These are phyloP conservation scores for Colaptes auratus DNA, from an alignment of 2,113 vertebrate genomes.

Conservation along the genomic window DNA sequence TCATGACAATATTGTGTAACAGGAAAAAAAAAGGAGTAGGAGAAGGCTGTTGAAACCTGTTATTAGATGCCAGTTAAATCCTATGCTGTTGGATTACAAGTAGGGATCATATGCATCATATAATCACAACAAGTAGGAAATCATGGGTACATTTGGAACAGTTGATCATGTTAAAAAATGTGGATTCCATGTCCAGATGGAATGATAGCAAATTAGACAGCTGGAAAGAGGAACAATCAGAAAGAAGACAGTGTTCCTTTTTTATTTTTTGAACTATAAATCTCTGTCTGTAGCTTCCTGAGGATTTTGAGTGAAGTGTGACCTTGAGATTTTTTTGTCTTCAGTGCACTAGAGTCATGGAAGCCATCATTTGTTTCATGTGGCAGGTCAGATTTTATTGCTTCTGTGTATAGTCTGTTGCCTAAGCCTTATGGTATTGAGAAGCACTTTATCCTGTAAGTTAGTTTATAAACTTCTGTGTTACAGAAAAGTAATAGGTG, in stretches of 20 bases:
- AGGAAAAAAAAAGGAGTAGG: not conserved
- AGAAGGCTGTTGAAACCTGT: not conserved
- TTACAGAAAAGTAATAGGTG: not conserved
- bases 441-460: not conserved
- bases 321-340: not conserved
- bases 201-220: not conserved
- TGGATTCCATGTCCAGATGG: not conserved
- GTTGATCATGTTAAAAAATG: not conserved
- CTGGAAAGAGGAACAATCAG: not conserved
- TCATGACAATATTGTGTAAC: not conserved
- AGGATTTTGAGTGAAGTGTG: not conserved
- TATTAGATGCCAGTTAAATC: not conserved
- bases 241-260: not conserved
- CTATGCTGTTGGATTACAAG: not conserved
- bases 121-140: not conserved
- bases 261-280: not conserved
- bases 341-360: not conserved
- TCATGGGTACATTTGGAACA: not conserved
- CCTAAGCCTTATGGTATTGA: not conserved
- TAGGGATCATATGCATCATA: fast-evolving
- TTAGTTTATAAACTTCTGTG: not conserved
- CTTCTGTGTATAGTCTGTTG: not conserved
- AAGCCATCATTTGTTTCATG: not conserved
- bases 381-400: not conserved
- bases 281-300: not conserved